Evolutionary conservation across 2,888 invertebrate genomes (phyloP), one percentile per base, ranked within the genome.

Genomic region (Idaea straminata): DNA sequence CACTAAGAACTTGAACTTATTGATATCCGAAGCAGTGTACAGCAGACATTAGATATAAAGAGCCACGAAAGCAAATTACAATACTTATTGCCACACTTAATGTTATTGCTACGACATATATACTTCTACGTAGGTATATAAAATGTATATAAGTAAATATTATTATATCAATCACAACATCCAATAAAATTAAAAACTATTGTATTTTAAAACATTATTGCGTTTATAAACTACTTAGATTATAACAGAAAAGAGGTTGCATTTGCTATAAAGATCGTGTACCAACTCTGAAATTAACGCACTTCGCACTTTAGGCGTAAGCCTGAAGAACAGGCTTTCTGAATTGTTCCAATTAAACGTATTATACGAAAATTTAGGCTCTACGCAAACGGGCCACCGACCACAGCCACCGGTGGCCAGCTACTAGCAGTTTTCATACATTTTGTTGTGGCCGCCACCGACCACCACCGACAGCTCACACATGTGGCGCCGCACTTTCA

Each of bases 11-110:
- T 88, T 85, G 83, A 91, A 90, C 86, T 87, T 88, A 89, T 83
- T 83, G 83, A 47, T 87, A 84, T 78, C 78, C 75, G 73, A 92
- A 92, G 92, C 92, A 87, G 89, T 90, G 78, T 92, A 92, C 91
- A 90, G 91, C 91, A 77, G 83, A 79, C 76, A 76, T 76, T 78
- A 79, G 73, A 79, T 79, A 82, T 78, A 79, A 81, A 78, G 80
- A 85, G 83, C 89, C 88, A 87, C 84, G 34, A 82, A 92, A 91
- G 90, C 91, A 86, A 89, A 87, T 86, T 47, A 84, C 86, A 87
- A 89, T 88, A 89, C 80, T 92, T 92, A 92, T 92, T 92, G 91
- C 92, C 90, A 91, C 86, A 86, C 90, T 88, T 90, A 89, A 83
- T 74, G 68, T 91, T 92, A 92, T 92, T 92, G 92, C 92, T 92